Percentiles rank a stretch among this genome's conserved stretches.
Evolutionary conservation across 2,888 invertebrate species (phyloP).

Genomic region (Lacanobia wlatinum): DNA sequence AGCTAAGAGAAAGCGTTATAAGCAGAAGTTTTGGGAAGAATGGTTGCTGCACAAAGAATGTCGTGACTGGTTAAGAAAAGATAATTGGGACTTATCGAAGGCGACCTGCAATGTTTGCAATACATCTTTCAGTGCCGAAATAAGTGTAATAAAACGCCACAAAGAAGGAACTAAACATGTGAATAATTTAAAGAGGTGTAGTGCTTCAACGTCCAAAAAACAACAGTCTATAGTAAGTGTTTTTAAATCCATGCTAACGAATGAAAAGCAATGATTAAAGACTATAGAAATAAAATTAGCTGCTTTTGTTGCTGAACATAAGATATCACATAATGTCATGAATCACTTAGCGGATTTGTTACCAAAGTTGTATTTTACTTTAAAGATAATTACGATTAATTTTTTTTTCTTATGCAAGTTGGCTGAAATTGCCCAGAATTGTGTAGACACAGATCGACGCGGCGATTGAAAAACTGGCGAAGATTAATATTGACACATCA

Average conservation of each 20-base stretch:
- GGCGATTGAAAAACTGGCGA: too few species aligned
- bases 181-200: constrained; percentile 15
- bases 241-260: constrained; percentile 27
- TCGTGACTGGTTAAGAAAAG: too few species aligned
- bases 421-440: too few species aligned
- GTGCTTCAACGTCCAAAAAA: constrained; percentile 2
- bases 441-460: too few species aligned
- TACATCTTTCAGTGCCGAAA: background rate
- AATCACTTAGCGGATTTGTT: constrained; percentile 46
- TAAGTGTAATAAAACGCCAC: constrained; percentile 24
- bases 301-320: constrained; percentile 52
- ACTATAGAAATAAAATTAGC: constrained; percentile 36
- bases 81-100: too few species aligned
- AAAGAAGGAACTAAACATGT: constrained; percentile 20
- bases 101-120: too few species aligned
- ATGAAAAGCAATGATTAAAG: constrained; percentile 29
- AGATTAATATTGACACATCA: too few species aligned
- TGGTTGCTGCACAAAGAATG: too few species aligned
- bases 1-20: too few species aligned
- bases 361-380: constrained; percentile 36
- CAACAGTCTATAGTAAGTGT: constrained; percentile 5
- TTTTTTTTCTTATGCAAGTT: too few species aligned
- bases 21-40: too few species aligned
- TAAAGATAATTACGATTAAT: constrained; percentile 35
- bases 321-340: constrained; percentile 42